Conservation (phyloP, 2,113 vertebrate genomes). For the Verasper variegatus region DNA sequence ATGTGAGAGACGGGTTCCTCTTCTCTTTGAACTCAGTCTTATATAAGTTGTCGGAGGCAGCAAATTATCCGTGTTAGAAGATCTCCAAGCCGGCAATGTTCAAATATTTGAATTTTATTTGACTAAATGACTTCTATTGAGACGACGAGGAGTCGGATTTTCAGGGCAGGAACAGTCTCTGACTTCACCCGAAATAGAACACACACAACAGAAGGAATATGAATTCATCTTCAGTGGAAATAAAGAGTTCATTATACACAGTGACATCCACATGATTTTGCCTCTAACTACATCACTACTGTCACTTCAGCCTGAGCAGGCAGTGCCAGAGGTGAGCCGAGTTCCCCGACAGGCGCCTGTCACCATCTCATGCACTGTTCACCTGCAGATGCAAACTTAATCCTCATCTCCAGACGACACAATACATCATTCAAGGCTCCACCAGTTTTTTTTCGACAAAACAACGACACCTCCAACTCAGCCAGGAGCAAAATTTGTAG, state of each 20-base stretch:
- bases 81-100: background rate
- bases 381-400: constrained; percentile 20
- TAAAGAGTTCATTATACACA: background rate
- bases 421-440: constrained; percentile 4
- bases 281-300: background rate
- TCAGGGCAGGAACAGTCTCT: background rate
- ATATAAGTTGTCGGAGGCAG: background rate
- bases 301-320: constrained; percentile 9
- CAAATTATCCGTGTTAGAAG: background rate
- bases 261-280: background rate
- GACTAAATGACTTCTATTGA: background rate
- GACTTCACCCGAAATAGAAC: background rate
- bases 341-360: constrained; percentile 17
- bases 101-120: constrained; percentile 13
- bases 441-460: background rate
- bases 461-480: background rate
- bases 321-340: constrained; percentile 9
- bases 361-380: constrained; percentile 18
- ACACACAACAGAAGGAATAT: background rate
- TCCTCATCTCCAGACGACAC: constrained; percentile 8
- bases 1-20: background rate
- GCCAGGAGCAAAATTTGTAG: background rate
- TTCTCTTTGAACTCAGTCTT: constrained; percentile 9
- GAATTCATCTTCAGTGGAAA: background rate
- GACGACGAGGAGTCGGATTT: background rate